phyloP scores from a whole-genome alignment of 2,113 vertebrate species.

The Sialia sialis region DNA sequence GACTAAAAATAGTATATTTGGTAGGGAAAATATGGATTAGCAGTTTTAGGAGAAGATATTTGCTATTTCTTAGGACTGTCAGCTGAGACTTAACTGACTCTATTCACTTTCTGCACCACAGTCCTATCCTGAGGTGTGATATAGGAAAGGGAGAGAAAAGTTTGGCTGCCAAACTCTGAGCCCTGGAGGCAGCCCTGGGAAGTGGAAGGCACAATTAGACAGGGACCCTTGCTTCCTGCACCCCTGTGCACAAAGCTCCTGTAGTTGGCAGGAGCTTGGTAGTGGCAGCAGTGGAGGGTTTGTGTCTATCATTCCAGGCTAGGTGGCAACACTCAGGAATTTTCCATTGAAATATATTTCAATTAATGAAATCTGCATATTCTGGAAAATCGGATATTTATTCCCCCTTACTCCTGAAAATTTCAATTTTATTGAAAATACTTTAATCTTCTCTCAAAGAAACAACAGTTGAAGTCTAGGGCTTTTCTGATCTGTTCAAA shows the following conservation, averaged over 20 bases:
- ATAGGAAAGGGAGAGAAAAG: neutral
- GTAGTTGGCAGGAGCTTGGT: neutral
- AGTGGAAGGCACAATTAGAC: neutral
- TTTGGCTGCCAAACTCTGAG: neutral
- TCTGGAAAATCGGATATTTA: neutral
- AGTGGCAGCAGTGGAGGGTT: neutral
- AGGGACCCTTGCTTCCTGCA: neutral
- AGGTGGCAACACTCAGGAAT: neutral
- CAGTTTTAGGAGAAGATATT: neutral
- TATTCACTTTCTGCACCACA: neutral
- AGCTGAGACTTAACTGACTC: neutral
- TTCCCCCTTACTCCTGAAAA: neutral
- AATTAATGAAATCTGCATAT: constrained; percentile 1
- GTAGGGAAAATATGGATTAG: neutral
- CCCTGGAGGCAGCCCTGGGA: neutral
- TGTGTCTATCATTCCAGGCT: neutral
- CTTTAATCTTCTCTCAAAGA: constrained; percentile 4
- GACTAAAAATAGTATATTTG: neutral
- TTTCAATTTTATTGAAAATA: neutral
- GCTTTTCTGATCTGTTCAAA: neutral
- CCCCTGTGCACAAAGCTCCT: neutral
- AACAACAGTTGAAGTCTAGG: neutral
- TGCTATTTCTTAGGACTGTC: neutral
- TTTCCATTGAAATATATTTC: neutral
- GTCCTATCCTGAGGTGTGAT: neutral